A percentile compares a stretch with the other conserved stretches of the same genome.
These are phyloP conservation scores for Chamaetylas fuelleborni DNA, from an alignment of 2,113 vertebrate species.

Conservation along the genomic window DNA sequence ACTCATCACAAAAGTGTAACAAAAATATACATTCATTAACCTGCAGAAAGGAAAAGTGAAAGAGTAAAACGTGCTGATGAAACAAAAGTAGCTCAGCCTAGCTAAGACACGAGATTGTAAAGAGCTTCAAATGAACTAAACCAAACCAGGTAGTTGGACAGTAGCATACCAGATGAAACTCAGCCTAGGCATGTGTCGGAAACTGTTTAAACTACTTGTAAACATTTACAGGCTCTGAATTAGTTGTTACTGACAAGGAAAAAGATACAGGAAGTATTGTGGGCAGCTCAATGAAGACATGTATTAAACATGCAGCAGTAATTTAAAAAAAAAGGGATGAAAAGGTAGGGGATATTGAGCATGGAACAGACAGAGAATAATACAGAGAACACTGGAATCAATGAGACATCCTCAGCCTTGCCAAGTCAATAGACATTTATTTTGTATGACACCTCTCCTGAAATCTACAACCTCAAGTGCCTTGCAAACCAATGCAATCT, in stretches of 20 bases:
- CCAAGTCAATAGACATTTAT: constrained; percentile 1
- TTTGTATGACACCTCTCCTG: neutral
- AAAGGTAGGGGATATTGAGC: neutral
- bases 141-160: neutral
- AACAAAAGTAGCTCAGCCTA: constrained; percentile 5
- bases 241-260: neutral
- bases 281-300: neutral
- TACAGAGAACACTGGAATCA: neutral
- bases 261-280: neutral
- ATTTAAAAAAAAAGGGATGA: neutral
- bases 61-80: neutral
- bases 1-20: constrained; percentile 1
- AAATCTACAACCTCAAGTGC: neutral
- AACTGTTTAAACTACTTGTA: constrained; percentile 10
- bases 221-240: neutral
- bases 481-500: neutral
- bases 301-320: neutral
- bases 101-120: neutral
- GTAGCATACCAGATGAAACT: neutral
- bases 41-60: neutral
- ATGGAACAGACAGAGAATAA: neutral
- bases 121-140: neutral
- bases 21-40: constrained; percentile 36
- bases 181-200: neutral
- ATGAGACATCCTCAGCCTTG: neutral